Evolutionary conservation across 1,140 invertebrate genomes (phyloP).

Genomic region (Glomeris maerens): DNA sequence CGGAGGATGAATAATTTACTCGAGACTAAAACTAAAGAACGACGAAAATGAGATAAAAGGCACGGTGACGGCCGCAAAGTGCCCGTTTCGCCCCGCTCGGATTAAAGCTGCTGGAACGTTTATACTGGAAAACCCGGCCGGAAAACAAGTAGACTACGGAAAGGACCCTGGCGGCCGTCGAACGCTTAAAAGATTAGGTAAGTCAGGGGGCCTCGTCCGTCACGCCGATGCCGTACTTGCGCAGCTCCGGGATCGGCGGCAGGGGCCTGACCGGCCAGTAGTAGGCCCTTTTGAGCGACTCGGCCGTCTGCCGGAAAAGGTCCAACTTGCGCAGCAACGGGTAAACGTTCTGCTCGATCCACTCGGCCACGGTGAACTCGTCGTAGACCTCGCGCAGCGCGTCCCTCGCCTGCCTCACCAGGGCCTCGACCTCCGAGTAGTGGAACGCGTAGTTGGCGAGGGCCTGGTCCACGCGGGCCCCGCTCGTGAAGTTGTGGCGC

Average conservation of each 20-base stretch:
- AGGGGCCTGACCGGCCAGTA: conserved; percentile 43
- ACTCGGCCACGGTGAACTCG: conserved; percentile 54
- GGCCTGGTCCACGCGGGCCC: conserved; percentile 52
- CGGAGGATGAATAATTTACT: too few species aligned
- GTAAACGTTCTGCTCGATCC: conserved; percentile 50
- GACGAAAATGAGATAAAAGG: too few species aligned
- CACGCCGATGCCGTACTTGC: conserved; percentile 20
- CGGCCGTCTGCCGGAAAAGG: conserved; percentile 37
- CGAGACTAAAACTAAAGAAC: too few species aligned
- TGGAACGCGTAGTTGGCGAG: conserved; percentile 44
- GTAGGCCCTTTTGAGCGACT: conserved; percentile 35
- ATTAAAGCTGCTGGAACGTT: too few species aligned
- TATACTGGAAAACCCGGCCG: too few species aligned
- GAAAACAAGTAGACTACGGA: too few species aligned
- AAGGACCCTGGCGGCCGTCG: too few species aligned
- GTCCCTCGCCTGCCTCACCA: conserved; percentile 47
- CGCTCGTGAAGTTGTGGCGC: conserved; percentile 56
- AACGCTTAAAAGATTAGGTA: too few species aligned
- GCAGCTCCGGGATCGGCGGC: conserved; percentile 22
- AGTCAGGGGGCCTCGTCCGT: conserved; percentile 13
- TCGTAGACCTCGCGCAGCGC: conserved; percentile 53
- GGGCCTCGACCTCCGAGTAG: conserved; percentile 24
- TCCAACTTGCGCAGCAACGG: conserved; percentile 41
- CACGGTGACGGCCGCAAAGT: too few species aligned
- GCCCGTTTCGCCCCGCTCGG: too few species aligned